Evolutionary conservation across 2,797 vertebrate genomes (phyloP), one percentile per base, ranked within the genome.

Genomic region (Hafferia zeledoni): DNA sequence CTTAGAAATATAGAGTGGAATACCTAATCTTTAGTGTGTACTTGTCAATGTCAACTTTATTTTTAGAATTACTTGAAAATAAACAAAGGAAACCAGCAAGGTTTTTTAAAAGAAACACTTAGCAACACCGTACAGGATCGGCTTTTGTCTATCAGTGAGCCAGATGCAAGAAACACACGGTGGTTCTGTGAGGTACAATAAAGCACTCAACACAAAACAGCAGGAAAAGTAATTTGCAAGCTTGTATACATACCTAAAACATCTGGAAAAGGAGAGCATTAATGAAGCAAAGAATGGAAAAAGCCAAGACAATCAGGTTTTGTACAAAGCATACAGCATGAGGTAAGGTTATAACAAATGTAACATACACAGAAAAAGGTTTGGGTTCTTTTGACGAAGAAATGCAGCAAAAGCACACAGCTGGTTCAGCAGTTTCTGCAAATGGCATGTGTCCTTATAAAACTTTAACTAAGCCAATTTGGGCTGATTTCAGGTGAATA

Each of bases 241-340:
- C 94, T 89, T 94, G 86, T 95, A 98, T 99, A 99, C 99, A 95
- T 99, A 99, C 99, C 99, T 83, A 99, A 98, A 96, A 98, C 97
- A 98, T 99, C 99, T 99, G 98, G 96, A 97, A 97, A 96, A 96
- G 98, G 97, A 95, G 97, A 96, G 98, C 98, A 98, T 97, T 97
- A 97, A 97, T 97, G 96, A 95, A 98, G 97, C 97, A 97, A 97
- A 99, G 97, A 98, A 98, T 96, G 98, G 97, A 98, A 94, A 98
- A 97, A 98, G 98, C 94, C 97, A 98, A 97, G 95, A 98, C 94
- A 98, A 98, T 98, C 96, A 97, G 95, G 96, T 97, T 93, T 91
- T 69, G 90, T 95, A 93, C 90, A 94, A 94, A 94, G 93, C 94
- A 95, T 94, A 94, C 83, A 96, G 92, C 96, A 93, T 94, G 97